phyloP scores from a whole-genome alignment of 2,888 invertebrate species.

The Dynastes maya region DNA sequence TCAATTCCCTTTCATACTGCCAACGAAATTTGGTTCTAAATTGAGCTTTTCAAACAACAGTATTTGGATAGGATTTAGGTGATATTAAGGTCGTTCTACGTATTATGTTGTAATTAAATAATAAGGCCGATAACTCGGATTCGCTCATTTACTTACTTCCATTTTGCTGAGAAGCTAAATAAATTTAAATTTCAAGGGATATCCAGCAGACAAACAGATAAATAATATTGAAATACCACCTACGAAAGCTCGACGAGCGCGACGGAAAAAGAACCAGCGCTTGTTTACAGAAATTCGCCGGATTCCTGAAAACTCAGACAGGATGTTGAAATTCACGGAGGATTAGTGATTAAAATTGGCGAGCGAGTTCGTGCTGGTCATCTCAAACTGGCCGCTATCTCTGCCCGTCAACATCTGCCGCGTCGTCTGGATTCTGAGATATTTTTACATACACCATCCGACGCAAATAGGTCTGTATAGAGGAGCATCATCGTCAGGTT shows the following conservation, averaged over 20 bases:
- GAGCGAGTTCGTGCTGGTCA: constrained; percentile 27
- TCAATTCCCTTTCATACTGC: no score
- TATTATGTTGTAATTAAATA: no score
- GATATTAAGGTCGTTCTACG: background rate
- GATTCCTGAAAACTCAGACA: constrained; percentile 48
- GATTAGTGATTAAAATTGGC: constrained; percentile 51
- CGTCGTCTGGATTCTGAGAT: constrained; percentile 50
- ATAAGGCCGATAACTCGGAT: no score
- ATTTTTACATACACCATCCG: constrained; percentile 50
- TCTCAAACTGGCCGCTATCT: constrained; percentile 11
- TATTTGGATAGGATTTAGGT: no score
- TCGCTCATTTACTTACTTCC: no score
- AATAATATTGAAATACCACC: constrained; percentile 22
- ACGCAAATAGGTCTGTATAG: constrained; percentile 51
- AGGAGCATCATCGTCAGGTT: constrained; percentile 18
- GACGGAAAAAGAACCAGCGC: background rate
- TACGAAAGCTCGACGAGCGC: background rate
- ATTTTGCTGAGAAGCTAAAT: background rate
- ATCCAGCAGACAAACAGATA: background rate
- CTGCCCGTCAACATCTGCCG: constrained; percentile 50
- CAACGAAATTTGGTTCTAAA: background rate
- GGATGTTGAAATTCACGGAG: constrained; percentile 51
- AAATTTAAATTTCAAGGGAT: background rate
- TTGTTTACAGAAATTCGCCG: constrained; percentile 27
- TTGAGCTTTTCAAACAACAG: background rate